A percentile compares a stretch with the other conserved stretches of the same genome.
phyloP scores from a whole-genome alignment of 1,140 invertebrate genomes.

The Ditylenchus dipsaci region DNA sequence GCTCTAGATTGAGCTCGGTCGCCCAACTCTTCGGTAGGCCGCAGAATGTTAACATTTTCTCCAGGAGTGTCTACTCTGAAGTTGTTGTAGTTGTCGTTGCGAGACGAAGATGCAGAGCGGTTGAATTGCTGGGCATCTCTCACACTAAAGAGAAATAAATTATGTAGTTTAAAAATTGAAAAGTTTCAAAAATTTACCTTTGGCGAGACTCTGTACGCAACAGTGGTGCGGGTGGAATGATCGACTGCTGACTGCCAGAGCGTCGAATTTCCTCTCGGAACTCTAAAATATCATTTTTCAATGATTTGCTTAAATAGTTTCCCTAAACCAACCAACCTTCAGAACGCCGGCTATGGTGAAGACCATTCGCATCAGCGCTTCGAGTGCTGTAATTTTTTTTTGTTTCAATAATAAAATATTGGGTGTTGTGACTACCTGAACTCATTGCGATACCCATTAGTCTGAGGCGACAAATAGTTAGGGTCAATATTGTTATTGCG shows the following conservation, averaged over 20 bases:
- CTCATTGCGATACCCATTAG: constrained; percentile 19
- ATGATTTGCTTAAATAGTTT: too few species aligned
- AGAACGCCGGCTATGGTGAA: constrained; percentile 19
- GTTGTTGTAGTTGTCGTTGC: constrained; percentile 12
- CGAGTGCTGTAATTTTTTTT: constrained; percentile 4
- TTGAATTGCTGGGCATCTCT: constrained; percentile 2
- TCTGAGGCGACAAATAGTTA: constrained; percentile 15
- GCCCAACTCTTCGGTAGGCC: constrained; percentile 25
- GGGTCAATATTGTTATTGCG: constrained; percentile 6
- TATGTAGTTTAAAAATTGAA: too few species aligned
- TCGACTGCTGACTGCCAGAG: constrained; percentile 8
- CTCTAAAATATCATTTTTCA: constrained; percentile 7
- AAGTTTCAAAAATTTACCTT: background rate
- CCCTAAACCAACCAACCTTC: too few species aligned
- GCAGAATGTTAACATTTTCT: constrained; percentile 13
- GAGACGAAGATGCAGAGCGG: constrained; percentile 13
- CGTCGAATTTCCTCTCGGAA: constrained; percentile 31
- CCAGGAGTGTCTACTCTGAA: constrained; percentile 2
- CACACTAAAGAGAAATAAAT: too few species aligned
- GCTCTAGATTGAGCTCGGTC: constrained; percentile 12
- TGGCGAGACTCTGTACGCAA: constrained; percentile 24
- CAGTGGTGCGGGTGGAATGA: constrained; percentile 7
- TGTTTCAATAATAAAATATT: too few species aligned
- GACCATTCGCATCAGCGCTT: constrained; percentile 21
- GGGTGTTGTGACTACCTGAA: too few species aligned